phyloP scores from a whole-genome alignment of 1,140 invertebrate species.

The Xylocopa sonorina region DNA sequence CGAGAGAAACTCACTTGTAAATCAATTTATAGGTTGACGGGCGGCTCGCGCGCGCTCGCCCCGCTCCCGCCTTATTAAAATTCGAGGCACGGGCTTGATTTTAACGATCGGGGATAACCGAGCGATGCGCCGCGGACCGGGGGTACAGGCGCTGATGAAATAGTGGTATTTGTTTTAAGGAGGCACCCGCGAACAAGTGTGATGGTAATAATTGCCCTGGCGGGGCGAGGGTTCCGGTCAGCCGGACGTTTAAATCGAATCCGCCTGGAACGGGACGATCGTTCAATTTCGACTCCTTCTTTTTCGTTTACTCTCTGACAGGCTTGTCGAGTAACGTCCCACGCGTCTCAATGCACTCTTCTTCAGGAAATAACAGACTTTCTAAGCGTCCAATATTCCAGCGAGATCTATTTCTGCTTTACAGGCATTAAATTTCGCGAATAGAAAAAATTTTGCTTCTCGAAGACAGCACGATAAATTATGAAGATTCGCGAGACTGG shows the following conservation, averaged over 20 bases:
- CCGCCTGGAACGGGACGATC: background rate
- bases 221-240: background rate
- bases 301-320: too few species aligned
- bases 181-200: background rate
- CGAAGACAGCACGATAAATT: too few species aligned
- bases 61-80: slow-evolving; percentile 35
- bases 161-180: slow-evolving; percentile 16
- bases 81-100: slow-evolving; percentile 39
- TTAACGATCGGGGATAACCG: slow-evolving; percentile 35
- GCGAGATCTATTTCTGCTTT: too few species aligned
- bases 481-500: too few species aligned
- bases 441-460: too few species aligned
- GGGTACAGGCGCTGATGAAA: background rate
- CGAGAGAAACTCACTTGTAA: slow-evolving; percentile 30
- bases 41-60: background rate
- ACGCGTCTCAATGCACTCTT: too few species aligned
- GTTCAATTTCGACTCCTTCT: background rate
- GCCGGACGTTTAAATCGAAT: background rate
- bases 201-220: background rate
- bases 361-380: too few species aligned
- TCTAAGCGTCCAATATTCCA: too few species aligned
- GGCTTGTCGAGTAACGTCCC: too few species aligned
- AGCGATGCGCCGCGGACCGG: background rate
- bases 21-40: slow-evolving; percentile 48
- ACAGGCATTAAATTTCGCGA: too few species aligned